Base-by-base conservation (phyloP, 2,888 invertebrate species). In the Nymphalis polychloros region DNA sequence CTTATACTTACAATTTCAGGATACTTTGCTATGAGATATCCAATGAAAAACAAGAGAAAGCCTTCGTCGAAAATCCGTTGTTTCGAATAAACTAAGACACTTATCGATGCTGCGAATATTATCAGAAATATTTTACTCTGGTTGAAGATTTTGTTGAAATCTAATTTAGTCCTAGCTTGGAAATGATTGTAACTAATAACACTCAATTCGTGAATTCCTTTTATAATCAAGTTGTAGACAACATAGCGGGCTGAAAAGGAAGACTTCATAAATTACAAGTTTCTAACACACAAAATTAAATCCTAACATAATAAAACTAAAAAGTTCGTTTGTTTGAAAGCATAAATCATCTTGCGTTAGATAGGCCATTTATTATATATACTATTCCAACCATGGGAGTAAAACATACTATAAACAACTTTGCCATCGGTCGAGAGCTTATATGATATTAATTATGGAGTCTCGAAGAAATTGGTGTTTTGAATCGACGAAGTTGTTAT, bases 191-290 rank as follows among this genome's bases (percentile, higher is more conserved):
- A 78, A 0, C 70, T 63, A 5, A 80, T 31, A 0, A 57, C 23
- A 23, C 77, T 77, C 0, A 59, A 64, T 0, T 75, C 75, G 17
- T 82, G 77, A 0, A 80, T 72, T 0, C 75, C 78, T 35, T 79
- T 76, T 16, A 86, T 79, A 0, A 79, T 65, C 3, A 88, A 64
- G 1, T 86, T 66, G 73, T 84, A 88, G 10, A 84, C 17, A 0
- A 83, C 67, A 71, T 80, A 87, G 1, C 87, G 86, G 16, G 81
- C 90, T 90, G 81, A 64, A 70, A 69, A 59, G 23, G 46, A 41
- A 8, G 19, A 63, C 10, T 57, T 17, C 1, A 41, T 10, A 19
- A 23, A n/a, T n/a, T 5, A 35, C 23, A 35, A 27, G 0, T 27
- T n/a, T 49, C 17, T 7, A 5, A 19, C 17, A 49, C 8, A 17